Evolutionary conservation across 2,888 invertebrate species (phyloP).

Genomic region (Caenorhabditis macrosperma): DNA sequence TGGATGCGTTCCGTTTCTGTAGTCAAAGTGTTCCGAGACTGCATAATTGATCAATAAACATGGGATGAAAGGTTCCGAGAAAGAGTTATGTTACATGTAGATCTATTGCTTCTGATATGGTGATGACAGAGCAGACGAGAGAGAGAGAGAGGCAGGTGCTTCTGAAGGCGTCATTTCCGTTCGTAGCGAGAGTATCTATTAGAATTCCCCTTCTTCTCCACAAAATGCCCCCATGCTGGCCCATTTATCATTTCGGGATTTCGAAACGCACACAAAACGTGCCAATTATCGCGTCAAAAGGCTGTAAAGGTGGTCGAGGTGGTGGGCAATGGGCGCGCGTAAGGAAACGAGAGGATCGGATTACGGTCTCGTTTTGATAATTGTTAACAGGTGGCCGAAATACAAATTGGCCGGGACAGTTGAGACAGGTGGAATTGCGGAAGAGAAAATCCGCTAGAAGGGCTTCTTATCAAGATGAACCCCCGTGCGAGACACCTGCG

Average conservation of each 20-base stretch:
- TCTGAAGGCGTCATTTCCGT: slow-evolving; percentile 23
- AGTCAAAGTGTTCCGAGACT: slow-evolving; percentile 1
- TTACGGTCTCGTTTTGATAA: slow-evolving; percentile 43
- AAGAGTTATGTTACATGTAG: slow-evolving; percentile 26
- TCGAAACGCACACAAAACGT: slow-evolving; percentile 46
- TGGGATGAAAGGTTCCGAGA: slow-evolving; percentile 9
- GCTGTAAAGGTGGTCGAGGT: neutral
- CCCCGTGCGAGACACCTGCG: neutral
- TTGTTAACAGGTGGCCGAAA: slow-evolving; percentile 43
- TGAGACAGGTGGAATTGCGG: slow-evolving; percentile 8
- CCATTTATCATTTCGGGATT: slow-evolving; percentile 38
- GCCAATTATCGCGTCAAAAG: slow-evolving; percentile 54
- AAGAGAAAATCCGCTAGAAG: neutral
- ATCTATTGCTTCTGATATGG: slow-evolving; percentile 13
- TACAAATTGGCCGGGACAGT: slow-evolving; percentile 14
- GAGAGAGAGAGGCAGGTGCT: neutral
- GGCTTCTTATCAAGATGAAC: slow-evolving; percentile 8
- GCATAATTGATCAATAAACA: slow-evolving; percentile 13
- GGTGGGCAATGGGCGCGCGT: neutral
- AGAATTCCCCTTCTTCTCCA: slow-evolving; percentile 1
- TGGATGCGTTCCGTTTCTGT: neutral
- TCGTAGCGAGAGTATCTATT: slow-evolving; percentile 46
- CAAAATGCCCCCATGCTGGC: slow-evolving; percentile 34
- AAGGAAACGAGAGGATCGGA: slow-evolving; percentile 34
- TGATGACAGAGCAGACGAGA: neutral